Conservation (phyloP, 92 coral and sea anemone species). For the Desmophyllum pertusum region DNA sequence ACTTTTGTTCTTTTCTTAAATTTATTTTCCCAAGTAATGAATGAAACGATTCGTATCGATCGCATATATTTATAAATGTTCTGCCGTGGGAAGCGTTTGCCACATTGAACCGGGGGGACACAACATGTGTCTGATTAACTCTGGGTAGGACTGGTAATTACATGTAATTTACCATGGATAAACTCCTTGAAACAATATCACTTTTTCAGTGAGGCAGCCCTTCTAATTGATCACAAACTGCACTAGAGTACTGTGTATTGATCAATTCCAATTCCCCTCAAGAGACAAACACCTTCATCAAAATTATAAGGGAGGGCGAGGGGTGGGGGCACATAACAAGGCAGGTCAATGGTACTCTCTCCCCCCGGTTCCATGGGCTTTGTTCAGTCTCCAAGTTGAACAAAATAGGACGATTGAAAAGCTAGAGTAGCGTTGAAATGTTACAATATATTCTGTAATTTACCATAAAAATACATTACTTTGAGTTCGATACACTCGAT, state of each 20-base stretch:
- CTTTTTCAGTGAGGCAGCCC: neutral
- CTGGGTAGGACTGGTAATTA: neutral
- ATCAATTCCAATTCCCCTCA: too few species aligned
- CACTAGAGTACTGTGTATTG: too few species aligned
- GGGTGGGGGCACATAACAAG: too few species aligned
- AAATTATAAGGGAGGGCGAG: too few species aligned
- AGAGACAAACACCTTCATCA: too few species aligned
- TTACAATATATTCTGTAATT: neutral
- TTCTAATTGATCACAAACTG: neutral
- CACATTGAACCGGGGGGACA: neutral
- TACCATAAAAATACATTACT: neutral
- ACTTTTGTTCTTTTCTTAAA: slow-evolving; percentile 7
- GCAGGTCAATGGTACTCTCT: too few species aligned
- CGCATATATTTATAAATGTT: neutral
- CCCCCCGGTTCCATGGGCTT: too few species aligned
- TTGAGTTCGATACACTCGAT: neutral
- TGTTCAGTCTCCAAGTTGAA: neutral
- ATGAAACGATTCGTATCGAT: slow-evolving; percentile 7
- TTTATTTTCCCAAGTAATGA: neutral
- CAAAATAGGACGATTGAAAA: neutral
- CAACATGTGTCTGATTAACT: neutral
- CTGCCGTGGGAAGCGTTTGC: neutral
- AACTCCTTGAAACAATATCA: neutral
- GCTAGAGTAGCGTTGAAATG: neutral
- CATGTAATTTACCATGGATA: neutral